These are phyloP conservation scores for Ariolimax columbianus DNA, from an alignment of 2,888 invertebrate genomes.

Conservation along the genomic window DNA sequence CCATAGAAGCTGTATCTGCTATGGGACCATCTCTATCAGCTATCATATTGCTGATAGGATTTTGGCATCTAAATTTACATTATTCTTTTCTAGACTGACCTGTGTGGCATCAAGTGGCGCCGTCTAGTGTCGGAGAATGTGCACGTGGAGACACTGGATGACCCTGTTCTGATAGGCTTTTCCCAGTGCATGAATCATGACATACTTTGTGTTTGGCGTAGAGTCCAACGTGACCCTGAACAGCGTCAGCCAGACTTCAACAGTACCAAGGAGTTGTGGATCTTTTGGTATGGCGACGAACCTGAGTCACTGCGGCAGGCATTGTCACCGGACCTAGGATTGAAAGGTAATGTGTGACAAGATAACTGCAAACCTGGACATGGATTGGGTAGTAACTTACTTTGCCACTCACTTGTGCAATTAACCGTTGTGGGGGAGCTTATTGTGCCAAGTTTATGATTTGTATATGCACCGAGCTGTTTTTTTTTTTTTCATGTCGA, in stretches of 20 bases:
- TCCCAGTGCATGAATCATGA: slow-evolving; percentile 84
- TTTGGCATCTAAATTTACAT: too few relatives aligned
- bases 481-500: too few relatives aligned
- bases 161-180: slow-evolving; percentile 80
- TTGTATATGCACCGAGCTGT: too few relatives aligned
- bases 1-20: too few relatives aligned
- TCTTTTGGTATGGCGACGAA: slow-evolving; percentile 98
- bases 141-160: slow-evolving; percentile 73
- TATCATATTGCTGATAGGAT: too few relatives aligned
- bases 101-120: slow-evolving; percentile 99
- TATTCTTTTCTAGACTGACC: slow-evolving; percentile 90
- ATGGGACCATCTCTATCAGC: too few relatives aligned
- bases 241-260: slow-evolving; percentile 64
- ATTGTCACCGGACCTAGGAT: slow-evolving; percentile 84
- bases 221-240: slow-evolving; percentile 82
- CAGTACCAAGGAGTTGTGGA: slow-evolving; percentile 93
- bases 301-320: slow-evolving; percentile 71
- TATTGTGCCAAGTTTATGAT: too few relatives aligned
- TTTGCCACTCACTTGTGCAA: too few relatives aligned
- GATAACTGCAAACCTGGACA: neutral
- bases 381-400: too few relatives aligned
- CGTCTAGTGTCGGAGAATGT: slow-evolving; percentile 80
- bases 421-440: too few relatives aligned
- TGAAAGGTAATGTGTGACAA: slow-evolving; percentile 86
- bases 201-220: slow-evolving; percentile 98